Evolutionary conservation across 2,113 vertebrate species (phyloP).

Genomic region (Myodes glareolus): DNA sequence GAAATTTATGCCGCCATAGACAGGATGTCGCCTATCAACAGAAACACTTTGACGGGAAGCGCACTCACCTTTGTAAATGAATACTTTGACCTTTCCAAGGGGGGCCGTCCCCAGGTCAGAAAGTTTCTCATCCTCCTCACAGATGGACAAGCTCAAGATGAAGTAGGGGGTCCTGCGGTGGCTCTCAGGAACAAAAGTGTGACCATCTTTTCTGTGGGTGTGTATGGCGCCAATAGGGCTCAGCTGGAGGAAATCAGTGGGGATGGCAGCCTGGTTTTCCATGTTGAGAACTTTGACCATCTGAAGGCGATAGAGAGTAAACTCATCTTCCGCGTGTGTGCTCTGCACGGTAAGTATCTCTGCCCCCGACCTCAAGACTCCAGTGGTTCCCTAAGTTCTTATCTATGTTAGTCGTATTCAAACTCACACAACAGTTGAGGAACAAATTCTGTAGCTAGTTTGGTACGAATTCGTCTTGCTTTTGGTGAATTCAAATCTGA

Average conservation of each 20-base stretch:
- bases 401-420: background rate
- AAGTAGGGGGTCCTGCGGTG: constrained; percentile 58
- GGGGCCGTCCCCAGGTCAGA: constrained; percentile 55
- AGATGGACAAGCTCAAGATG: constrained; percentile 76
- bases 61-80: constrained; percentile 55
- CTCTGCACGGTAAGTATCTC: constrained; percentile 65
- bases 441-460: background rate
- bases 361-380: background rate
- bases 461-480: background rate
- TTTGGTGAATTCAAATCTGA: constrained; percentile 30
- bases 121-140: constrained; percentile 82
- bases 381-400: background rate
- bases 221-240: constrained; percentile 57
- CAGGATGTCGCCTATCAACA: constrained; percentile 52
- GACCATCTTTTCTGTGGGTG: constrained; percentile 74
- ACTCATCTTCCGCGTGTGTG: constrained; percentile 76
- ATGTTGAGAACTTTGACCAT: constrained; percentile 75
- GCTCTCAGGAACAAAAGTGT: constrained; percentile 66
- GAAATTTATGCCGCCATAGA: constrained; percentile 73
- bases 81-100: constrained; percentile 68
- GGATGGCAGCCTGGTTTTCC: constrained; percentile 52
- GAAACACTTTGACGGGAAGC: constrained; percentile 61
- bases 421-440: background rate
- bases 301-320: constrained; percentile 71
- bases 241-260: constrained; percentile 82